Conservation (phyloP, 2,113 vertebrate genomes). For the Spheniscus mendiculus region DNA sequence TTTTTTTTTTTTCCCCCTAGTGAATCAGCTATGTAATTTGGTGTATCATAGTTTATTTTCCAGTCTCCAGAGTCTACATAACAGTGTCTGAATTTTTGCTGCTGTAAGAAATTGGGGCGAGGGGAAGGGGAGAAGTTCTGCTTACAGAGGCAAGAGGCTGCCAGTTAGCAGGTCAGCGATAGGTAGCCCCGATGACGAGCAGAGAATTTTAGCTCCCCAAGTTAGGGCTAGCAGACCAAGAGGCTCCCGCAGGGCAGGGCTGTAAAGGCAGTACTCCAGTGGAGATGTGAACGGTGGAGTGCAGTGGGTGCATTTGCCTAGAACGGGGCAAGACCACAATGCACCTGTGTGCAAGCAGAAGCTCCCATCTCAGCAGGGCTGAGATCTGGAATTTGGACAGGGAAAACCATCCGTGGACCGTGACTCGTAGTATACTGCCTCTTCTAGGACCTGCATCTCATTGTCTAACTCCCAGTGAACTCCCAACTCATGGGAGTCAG, state of each 20-base stretch:
- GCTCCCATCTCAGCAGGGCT: background rate
- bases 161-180: background rate
- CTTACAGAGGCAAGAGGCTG: background rate
- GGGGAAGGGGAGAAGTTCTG: background rate
- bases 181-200: background rate
- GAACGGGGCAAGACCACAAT: accelerated
- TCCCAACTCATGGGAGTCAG: background rate
- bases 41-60: background rate
- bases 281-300: background rate
- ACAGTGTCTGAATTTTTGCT: background rate
- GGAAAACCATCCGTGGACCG: background rate
- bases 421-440: background rate
- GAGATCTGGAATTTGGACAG: background rate
- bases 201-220: background rate
- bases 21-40: background rate
- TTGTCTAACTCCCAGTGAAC: background rate
- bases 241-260: background rate
- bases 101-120: background rate
- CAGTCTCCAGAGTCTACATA: background rate
- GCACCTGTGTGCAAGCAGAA: background rate
- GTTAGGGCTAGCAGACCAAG: background rate
- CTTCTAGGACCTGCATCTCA: background rate
- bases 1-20: too few relatives aligned
- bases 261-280: background rate
- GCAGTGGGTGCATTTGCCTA: background rate